Conservation (phyloP, 1,140 invertebrate genomes). For the Drosophila nasuta region DNA sequence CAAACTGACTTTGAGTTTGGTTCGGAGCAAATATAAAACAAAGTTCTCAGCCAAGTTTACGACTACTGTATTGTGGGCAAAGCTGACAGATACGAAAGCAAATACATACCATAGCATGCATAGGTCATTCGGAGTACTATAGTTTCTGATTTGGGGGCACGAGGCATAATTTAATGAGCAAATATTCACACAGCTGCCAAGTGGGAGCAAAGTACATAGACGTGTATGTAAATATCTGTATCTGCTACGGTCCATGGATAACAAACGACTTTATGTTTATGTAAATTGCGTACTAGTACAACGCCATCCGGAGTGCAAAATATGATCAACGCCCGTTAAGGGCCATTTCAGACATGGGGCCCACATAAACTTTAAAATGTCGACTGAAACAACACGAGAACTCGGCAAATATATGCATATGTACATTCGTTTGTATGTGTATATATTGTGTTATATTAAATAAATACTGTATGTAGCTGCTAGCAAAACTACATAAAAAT, state of each 20-base stretch:
- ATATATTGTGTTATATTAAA: conserved; percentile 42
- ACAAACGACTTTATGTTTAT: conserved; percentile 78
- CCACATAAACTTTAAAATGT: conserved; percentile 67
- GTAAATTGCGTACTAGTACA: conserved; percentile 59
- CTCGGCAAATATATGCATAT: conserved; percentile 17
- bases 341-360: conserved; percentile 29
- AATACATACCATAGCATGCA: background rate
- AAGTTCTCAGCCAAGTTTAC: conserved; percentile 70
- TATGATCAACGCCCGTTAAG: conserved; percentile 63
- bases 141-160: conserved; percentile 5
- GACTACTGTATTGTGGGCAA: conserved; percentile 56
- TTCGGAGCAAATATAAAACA: conserved; percentile 58
- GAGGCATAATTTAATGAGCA: conserved; percentile 24
- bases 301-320: conserved; percentile 73
- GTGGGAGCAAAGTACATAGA: background rate
- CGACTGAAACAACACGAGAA: conserved; percentile 37
- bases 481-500: conserved; percentile 70
- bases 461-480: conserved; percentile 27
- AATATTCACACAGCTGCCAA: conserved; percentile 22
- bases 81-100: conserved; percentile 11
- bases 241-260: conserved; percentile 53
- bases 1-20: conserved; percentile 60
- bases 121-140: conserved; percentile 1
- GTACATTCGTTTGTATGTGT: conserved; percentile 12
- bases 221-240: conserved; percentile 11